Evolutionary conservation across 2,113 vertebrate genomes (phyloP), one percentile per base, ranked within the genome.

Genomic region (Calyptommatus sinebrachiatus): DNA sequence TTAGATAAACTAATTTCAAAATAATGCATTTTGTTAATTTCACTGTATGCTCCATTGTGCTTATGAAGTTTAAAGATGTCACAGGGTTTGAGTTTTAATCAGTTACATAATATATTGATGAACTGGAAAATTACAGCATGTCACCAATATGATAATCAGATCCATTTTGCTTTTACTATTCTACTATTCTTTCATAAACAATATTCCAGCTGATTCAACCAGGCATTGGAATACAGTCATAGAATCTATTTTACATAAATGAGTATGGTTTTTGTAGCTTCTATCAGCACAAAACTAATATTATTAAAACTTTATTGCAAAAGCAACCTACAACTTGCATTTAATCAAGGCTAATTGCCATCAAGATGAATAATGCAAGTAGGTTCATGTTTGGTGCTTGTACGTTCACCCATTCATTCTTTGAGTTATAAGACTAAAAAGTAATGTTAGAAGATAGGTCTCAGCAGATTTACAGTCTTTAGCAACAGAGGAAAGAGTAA

Each of bases 1-100:
- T 66, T 68, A 60, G 24, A 80, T 62, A 20, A 18, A 14, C 1
- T 77, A 71, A 28, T 66, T 78, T 77, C 8, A 82, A 89, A 83
- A 66, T 63, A 41, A n/a, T n/a, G n/a, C 18, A 3, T 45, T 77
- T 77, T 66, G 24, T 82, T 81, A 71, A 76, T 67, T 71, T 53
- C 1, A 12, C 81, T 79, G 35, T 41, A 0, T 63, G 31, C 14
- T 9, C 62, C n/a, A 35, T 69, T 71, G 50, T 2, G 81, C n/a
- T 77, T n/a, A 72, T 65, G 8, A 78, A 81, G 28, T 11, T 12
- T 57, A 60, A 1, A 78, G 82, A n/a, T 67, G 65, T 21, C 61
- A 60, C 22, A 31, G 31, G 60, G 69, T 73, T 45, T 26, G 35
- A 29, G 2, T 72, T 35, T n/a, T 35, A 66, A 9, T 71, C 4